Conservation (phyloP, 2,113 vertebrate species). For the Ancistrus triradiatus region DNA sequence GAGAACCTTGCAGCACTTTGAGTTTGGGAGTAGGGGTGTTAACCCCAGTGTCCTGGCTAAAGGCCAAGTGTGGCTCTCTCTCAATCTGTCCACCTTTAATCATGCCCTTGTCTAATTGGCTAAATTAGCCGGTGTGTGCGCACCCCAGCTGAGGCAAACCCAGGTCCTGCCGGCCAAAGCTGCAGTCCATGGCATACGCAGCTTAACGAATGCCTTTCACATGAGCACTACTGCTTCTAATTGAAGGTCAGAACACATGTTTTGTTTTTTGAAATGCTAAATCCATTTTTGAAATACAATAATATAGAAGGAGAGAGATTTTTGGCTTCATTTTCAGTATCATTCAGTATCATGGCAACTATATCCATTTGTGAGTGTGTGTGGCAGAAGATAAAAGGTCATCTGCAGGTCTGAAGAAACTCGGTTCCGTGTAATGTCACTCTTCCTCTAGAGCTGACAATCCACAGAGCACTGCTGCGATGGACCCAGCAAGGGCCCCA, state of each 20-base stretch:
- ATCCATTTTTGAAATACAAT: background rate
- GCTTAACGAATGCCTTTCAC: conserved; percentile 40
- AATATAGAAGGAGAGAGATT: background rate
- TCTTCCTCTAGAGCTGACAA: conserved; percentile 12
- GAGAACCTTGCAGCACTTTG: conserved; percentile 45
- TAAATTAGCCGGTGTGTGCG: conserved; percentile 62
- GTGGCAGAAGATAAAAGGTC: conserved; percentile 30
- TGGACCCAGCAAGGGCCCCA: conserved; percentile 7
- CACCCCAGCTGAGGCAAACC: conserved; percentile 57
- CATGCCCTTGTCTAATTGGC: conserved; percentile 72
- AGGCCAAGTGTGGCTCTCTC: conserved; percentile 65
- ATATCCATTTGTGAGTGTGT: conserved; percentile 10
- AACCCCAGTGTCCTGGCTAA: conserved; percentile 66
- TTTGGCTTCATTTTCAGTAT: background rate
- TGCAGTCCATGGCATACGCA: conserved; percentile 4
- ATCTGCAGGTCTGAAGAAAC: conserved; percentile 15
- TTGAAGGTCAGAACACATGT: conserved; percentile 40
- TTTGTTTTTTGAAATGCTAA: conserved; percentile 5
- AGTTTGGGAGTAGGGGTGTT: conserved; percentile 60
- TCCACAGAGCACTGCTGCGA: conserved; percentile 30
- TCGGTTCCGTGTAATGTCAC: background rate
- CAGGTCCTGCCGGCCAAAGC: conserved; percentile 60
- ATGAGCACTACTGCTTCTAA: conserved; percentile 25
- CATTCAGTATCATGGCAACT: background rate
- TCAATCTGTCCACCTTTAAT: conserved; percentile 72